Evolutionary conservation across 1,140 invertebrate species (phyloP).

Genomic region (Tenebrio molitor): DNA sequence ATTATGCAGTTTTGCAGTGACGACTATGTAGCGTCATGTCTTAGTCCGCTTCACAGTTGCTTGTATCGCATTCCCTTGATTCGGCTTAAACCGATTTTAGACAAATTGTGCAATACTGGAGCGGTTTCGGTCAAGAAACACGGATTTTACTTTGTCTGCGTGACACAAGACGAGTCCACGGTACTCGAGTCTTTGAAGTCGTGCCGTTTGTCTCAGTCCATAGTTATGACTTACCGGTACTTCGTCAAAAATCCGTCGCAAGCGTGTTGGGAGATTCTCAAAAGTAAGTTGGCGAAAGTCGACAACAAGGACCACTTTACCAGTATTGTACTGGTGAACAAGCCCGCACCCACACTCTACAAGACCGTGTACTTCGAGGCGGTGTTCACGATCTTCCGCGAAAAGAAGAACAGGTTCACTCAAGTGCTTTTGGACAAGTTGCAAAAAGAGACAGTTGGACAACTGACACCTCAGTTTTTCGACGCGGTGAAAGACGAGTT

Average conservation of each 20-base stretch:
- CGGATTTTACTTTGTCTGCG: background rate
- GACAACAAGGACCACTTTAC: slow-evolving; percentile 2
- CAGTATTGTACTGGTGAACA: background rate
- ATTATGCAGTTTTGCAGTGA: background rate
- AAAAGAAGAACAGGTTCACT: background rate
- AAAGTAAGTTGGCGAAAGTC: background rate
- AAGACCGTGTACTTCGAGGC: background rate
- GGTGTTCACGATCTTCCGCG: background rate
- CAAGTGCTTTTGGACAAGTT: background rate
- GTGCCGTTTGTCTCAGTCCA: background rate
- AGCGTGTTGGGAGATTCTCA: background rate
- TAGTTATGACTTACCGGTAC: background rate
- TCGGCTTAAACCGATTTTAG: background rate
- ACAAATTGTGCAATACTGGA: background rate
- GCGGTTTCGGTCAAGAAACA: background rate
- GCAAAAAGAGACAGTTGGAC: background rate
- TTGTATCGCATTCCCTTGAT: background rate
- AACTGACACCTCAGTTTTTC: background rate
- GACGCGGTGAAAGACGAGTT: background rate
- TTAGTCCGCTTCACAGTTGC: background rate
- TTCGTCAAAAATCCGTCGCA: slow-evolving; percentile 1
- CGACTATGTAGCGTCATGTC: background rate
- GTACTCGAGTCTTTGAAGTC: background rate
- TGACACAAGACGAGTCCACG: background rate
- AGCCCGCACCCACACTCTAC: background rate